These are phyloP conservation scores for Hirundo rustica DNA, from an alignment of 2,797 vertebrate genomes.

Conservation along the genomic window DNA sequence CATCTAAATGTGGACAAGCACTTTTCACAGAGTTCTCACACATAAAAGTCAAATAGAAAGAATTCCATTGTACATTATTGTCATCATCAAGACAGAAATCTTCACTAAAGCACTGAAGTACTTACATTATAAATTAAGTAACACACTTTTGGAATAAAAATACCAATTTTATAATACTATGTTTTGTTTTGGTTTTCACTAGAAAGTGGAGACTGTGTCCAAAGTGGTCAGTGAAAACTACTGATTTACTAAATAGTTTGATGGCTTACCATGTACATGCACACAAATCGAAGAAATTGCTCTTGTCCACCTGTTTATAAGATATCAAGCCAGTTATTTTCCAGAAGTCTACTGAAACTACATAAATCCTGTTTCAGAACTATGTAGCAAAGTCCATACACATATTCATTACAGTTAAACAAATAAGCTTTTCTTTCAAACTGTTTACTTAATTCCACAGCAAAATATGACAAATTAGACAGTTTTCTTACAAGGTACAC, in stretches of 20 bases:
- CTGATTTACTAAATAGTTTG: neutral
- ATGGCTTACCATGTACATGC: neutral
- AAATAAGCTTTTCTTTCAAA: neutral
- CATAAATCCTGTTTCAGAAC: neutral
- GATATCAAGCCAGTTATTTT: neutral
- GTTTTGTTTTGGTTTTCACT: neutral
- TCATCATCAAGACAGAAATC: neutral
- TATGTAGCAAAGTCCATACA: neutral
- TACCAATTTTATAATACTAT: neutral
- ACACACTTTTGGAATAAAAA: neutral
- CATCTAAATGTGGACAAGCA: neutral
- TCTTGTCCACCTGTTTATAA: neutral
- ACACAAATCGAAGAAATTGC: neutral
- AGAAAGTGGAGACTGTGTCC: neutral
- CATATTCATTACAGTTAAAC: neutral
- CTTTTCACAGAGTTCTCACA: neutral
- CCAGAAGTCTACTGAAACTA: neutral
- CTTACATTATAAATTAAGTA: neutral
- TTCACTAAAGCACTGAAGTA: neutral
- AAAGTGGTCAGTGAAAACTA: neutral
- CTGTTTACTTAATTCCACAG: neutral
- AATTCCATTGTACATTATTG: neutral
- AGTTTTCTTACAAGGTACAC: neutral
- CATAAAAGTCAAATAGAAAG: neutral
- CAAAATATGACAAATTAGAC: neutral